Percentiles rank a stretch among this genome's conserved stretches.
Evolutionary conservation across 2,113 vertebrate species (phyloP).

Genomic region (Xiphophorus hellerii): DNA sequence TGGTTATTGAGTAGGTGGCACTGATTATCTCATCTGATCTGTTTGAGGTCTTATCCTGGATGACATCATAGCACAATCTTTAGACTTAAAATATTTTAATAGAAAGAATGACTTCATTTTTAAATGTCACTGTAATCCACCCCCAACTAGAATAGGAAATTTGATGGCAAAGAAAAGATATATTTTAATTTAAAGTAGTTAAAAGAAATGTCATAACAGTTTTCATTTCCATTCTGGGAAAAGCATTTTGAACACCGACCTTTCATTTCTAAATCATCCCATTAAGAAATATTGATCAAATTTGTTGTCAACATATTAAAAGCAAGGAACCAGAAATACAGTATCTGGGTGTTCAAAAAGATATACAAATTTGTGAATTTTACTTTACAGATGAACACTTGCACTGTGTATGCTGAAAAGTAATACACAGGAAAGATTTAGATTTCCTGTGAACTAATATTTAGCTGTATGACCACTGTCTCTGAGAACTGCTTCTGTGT

Average conservation of each 20-base stretch:
- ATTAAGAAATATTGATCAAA: not conserved
- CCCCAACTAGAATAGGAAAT: constrained; percentile 57
- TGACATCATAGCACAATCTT: constrained; percentile 44
- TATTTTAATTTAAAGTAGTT: not conserved
- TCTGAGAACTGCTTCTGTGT: not conserved
- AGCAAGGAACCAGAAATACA: not conserved
- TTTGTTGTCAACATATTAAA: not conserved
- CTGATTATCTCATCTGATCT: constrained; percentile 62
- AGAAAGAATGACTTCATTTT: constrained; percentile 58
- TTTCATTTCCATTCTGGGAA: too few species aligned
- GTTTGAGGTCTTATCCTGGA: constrained; percentile 56
- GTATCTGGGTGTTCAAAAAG: not conserved
- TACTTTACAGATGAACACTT: not conserved
- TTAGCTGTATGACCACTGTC: not conserved
- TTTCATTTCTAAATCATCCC: not conserved
- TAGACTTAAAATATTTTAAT: constrained; percentile 41
- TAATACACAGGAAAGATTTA: not conserved
- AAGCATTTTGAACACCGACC: not conserved
- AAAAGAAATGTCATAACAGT: not conserved
- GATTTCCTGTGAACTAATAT: not conserved
- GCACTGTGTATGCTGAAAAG: not conserved
- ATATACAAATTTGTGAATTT: not conserved
- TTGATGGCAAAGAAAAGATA: constrained; percentile 26
- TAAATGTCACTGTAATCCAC: constrained; percentile 55
- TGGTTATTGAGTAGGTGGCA: constrained; percentile 58